A percentile compares a stretch with the other conserved stretches of the same genome.
Conservation (phyloP, 2,888 invertebrate species). For the Fabriciana adippe region DNA sequence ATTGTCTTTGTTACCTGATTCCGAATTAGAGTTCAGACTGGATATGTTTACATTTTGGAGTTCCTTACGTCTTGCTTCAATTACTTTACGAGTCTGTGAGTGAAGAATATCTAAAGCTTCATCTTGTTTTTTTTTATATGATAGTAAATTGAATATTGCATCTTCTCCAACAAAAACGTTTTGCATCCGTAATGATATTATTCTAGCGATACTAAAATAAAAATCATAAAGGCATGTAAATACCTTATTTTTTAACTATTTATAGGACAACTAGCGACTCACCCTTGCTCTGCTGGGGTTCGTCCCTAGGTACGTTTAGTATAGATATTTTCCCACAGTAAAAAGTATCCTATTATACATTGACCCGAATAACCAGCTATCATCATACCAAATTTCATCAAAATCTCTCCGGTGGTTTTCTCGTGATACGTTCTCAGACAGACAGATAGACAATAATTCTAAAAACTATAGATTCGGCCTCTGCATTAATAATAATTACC, state of each 20-base stretch:
- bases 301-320: background rate
- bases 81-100: conserved; percentile 68
- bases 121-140: conserved; percentile 81
- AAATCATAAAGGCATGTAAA: background rate
- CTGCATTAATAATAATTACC: no score
- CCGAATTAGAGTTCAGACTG: conserved; percentile 46
- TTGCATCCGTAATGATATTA: conserved; percentile 59
- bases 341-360: no score
- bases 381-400: no score
- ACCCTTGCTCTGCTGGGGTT: no score
- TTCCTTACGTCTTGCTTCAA: conserved; percentile 62
- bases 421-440: no score
- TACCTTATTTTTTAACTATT: background rate
- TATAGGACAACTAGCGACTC: no score
- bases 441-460: no score
- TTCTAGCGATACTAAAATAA: conserved; percentile 35
- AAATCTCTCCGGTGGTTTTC: no score
- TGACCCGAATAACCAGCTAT: no score
- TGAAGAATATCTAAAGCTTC: conserved; percentile 71
- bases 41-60: conserved; percentile 55
- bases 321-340: background rate
- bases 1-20: conserved; percentile 52
- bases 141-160: conserved; percentile 72
- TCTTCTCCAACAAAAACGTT: conserved; percentile 60
- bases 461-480: no score